phyloP scores from a whole-genome alignment of 2,113 vertebrate species.

The Chrysemys picta region DNA sequence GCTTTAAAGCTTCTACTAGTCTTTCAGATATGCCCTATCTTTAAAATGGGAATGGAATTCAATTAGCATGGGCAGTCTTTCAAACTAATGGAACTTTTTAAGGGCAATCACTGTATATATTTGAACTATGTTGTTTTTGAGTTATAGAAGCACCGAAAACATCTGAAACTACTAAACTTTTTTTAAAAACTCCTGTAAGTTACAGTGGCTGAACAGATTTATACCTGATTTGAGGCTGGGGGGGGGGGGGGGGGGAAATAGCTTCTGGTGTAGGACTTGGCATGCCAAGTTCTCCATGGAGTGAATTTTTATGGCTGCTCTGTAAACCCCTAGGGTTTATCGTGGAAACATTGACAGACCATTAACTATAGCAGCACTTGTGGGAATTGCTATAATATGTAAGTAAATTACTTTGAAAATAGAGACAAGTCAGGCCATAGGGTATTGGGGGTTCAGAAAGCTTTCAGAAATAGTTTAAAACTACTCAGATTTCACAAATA shows the following conservation, averaged over 20 bases:
- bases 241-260: conserved; percentile 41
- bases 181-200: background rate
- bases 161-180: background rate
- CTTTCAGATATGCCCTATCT: background rate
- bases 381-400: conserved; percentile 12
- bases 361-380: conserved; percentile 56
- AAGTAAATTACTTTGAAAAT: conserved; percentile 33
- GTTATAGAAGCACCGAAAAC: background rate
- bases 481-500: background rate
- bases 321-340: conserved; percentile 56
- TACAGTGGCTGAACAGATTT: conserved; percentile 43
- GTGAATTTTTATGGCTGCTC: conserved; percentile 59
- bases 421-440: background rate
- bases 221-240: conserved; percentile 46
- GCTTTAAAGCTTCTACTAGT: background rate
- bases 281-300: conserved; percentile 28
- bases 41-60: background rate
- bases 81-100: background rate
- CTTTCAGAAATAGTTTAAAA: background rate
- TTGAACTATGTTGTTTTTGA: background rate
- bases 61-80: background rate
- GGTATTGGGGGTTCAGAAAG: conserved; percentile 20
- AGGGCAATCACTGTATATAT: background rate
- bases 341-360: conserved; percentile 49
- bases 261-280: conserved; percentile 19